Conservation (phyloP, 2,888 invertebrate genomes). For the Gastrophysa polygoni region DNA sequence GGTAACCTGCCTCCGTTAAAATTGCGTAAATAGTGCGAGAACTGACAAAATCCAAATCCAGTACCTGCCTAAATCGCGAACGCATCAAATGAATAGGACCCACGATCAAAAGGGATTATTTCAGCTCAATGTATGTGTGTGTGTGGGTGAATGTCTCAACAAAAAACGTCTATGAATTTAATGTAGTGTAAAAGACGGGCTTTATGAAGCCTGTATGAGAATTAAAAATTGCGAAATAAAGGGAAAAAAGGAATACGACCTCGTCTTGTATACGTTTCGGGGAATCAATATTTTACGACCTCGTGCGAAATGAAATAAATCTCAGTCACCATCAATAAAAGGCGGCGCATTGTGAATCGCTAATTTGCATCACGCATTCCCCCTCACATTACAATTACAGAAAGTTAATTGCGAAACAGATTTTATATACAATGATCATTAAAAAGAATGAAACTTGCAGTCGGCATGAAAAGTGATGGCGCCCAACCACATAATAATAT, state of each 20-base stretch:
- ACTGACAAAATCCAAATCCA: slow-evolving; percentile 15
- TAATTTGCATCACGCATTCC: slow-evolving; percentile 56
- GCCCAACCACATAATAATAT: not conserved
- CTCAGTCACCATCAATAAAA: slow-evolving; percentile 31
- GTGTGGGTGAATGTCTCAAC: slow-evolving; percentile 32
- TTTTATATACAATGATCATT: slow-evolving; percentile 24
- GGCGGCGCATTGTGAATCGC: slow-evolving; percentile 20
- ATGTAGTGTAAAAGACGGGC: slow-evolving; percentile 37
- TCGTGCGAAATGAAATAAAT: slow-evolving; percentile 50
- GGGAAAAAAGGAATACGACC: not conserved
- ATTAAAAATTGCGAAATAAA: slow-evolving; percentile 21
- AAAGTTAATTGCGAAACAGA: slow-evolving; percentile 42
- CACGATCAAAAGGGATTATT: slow-evolving; percentile 26
- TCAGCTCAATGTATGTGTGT: slow-evolving; percentile 4
- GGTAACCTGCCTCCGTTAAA: slow-evolving; percentile 1
- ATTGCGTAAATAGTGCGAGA: slow-evolving; percentile 36
- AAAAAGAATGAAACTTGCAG: not conserved
- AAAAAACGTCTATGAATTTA: slow-evolving; percentile 34
- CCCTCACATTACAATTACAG: slow-evolving; percentile 54
- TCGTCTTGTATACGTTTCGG: not conserved
- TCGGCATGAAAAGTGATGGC: not conserved
- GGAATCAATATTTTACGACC: slow-evolving; percentile 41
- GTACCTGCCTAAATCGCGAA: slow-evolving; percentile 22
- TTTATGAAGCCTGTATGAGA: slow-evolving; percentile 15
- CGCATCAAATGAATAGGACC: slow-evolving; percentile 29